Percentiles rank a stretch among this genome's conserved stretches.
Conservation (phyloP, 2,113 vertebrate species). For the Hippopotamus amphibius region DNA sequence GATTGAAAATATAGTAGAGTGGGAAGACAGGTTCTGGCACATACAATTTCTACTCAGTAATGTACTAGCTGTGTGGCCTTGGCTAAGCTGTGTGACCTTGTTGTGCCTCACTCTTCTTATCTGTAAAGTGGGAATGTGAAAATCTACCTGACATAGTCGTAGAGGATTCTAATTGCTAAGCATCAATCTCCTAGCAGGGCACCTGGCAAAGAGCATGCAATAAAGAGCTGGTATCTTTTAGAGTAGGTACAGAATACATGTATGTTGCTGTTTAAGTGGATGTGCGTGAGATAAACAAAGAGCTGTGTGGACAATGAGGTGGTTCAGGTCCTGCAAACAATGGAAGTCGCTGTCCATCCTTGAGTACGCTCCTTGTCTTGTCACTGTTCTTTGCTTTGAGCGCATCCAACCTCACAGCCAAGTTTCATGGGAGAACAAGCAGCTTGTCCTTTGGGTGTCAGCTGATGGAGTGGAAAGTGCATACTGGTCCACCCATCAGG, state of each 20-base stretch:
- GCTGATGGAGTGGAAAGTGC: neutral
- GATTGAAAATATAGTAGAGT: neutral
- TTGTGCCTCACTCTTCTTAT: neutral
- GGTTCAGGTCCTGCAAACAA: neutral
- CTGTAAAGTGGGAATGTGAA: neutral
- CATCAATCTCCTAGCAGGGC: neutral
- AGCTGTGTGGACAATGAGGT: neutral
- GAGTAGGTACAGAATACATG: neutral
- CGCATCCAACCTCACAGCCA: neutral
- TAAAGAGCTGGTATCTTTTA: neutral
- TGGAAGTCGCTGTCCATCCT: neutral
- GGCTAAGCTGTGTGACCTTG: neutral
- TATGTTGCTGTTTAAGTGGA: neutral
- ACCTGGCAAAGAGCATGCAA: neutral
- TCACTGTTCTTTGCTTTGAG: slow-evolving; percentile 27
- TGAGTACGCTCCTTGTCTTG: neutral
- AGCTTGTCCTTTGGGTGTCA: neutral
- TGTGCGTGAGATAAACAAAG: neutral
- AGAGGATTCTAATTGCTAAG: neutral
- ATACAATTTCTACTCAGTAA: neutral
- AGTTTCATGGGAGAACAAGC: neutral
- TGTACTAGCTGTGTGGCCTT: neutral
- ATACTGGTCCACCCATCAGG: neutral
- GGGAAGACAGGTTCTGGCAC: neutral
- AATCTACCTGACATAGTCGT: neutral